Conservation (phyloP, 2,113 vertebrate species). For the Thryonomys swinderianus region DNA sequence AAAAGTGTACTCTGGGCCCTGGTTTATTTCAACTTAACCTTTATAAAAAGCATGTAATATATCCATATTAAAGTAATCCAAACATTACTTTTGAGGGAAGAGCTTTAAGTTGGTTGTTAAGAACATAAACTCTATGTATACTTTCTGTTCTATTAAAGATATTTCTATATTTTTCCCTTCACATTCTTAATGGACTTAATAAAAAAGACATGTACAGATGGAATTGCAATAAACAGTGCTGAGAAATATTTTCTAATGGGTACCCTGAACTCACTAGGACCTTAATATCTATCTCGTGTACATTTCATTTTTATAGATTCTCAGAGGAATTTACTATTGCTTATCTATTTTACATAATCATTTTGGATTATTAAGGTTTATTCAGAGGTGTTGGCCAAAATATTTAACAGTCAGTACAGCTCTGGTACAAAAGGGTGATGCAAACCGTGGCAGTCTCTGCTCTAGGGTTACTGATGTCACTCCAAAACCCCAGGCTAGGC, state of each 20-base stretch:
- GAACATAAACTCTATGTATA: background rate
- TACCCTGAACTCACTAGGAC: constrained; percentile 4
- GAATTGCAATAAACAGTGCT: background rate
- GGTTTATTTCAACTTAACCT: background rate
- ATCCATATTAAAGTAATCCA: background rate
- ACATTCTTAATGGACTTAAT: background rate
- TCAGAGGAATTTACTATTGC: background rate
- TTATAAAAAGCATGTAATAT: background rate
- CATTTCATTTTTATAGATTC: background rate
- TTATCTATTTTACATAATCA: background rate
- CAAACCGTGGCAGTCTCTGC: background rate
- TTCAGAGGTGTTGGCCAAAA: background rate
- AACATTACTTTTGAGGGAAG: background rate
- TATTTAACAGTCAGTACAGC: background rate
- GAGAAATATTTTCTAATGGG: background rate
- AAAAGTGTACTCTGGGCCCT: background rate
- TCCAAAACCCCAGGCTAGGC: background rate
- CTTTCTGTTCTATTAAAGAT: background rate
- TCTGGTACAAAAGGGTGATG: background rate
- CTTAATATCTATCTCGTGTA: background rate
- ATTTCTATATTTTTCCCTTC: background rate
- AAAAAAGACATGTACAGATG: background rate
- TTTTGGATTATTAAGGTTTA: background rate
- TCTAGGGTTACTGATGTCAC: background rate
- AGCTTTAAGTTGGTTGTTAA: background rate